Evolutionary conservation across 2,888 invertebrate genomes (phyloP).

Genomic region (Steinernema scapterisci): DNA sequence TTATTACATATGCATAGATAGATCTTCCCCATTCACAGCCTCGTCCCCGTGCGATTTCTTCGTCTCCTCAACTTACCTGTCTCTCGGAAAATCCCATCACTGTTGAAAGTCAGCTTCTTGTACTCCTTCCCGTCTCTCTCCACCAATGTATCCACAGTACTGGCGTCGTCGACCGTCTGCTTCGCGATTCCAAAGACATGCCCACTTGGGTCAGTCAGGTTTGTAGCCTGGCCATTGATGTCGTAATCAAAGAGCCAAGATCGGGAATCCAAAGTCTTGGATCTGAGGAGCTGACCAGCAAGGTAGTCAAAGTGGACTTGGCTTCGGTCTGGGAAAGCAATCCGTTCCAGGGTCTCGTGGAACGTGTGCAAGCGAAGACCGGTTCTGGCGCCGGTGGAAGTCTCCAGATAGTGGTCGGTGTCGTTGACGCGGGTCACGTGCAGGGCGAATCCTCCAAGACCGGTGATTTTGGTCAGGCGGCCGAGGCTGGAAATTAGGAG

Average conservation of each 20-base stretch:
- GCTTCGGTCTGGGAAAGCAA: constrained; percentile 24
- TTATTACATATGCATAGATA: too few relatives aligned
- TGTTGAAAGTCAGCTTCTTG: constrained; percentile 25
- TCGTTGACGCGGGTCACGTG: constrained; percentile 38
- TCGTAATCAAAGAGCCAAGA: constrained; percentile 90
- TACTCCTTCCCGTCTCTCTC: constrained; percentile 6
- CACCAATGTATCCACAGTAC: constrained; percentile 20
- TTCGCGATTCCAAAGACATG: constrained; percentile 75
- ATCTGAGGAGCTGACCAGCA: constrained; percentile 72
- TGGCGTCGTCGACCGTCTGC: background rate
- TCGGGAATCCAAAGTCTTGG: constrained; percentile 76
- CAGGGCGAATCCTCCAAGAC: constrained; percentile 85
- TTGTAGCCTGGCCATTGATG: constrained; percentile 75
- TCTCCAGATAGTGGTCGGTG: constrained; percentile 57
- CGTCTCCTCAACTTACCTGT: background rate
- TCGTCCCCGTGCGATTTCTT: too few relatives aligned
- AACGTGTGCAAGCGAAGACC: constrained; percentile 64
- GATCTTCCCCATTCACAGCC: too few relatives aligned
- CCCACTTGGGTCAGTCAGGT: background rate
- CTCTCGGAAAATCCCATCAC: constrained; percentile 10
- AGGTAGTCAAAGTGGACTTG: constrained; percentile 38
- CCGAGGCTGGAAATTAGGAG: constrained; percentile 71
- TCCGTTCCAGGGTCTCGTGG: constrained; percentile 60
- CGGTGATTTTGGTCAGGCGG: constrained; percentile 88
- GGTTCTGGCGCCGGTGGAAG: constrained; percentile 67